Percentiles rank a stretch among this genome's conserved stretches.
Evolutionary conservation across 2,797 vertebrate genomes (phyloP).

Genomic region (Limnodromus scolopaceus): DNA sequence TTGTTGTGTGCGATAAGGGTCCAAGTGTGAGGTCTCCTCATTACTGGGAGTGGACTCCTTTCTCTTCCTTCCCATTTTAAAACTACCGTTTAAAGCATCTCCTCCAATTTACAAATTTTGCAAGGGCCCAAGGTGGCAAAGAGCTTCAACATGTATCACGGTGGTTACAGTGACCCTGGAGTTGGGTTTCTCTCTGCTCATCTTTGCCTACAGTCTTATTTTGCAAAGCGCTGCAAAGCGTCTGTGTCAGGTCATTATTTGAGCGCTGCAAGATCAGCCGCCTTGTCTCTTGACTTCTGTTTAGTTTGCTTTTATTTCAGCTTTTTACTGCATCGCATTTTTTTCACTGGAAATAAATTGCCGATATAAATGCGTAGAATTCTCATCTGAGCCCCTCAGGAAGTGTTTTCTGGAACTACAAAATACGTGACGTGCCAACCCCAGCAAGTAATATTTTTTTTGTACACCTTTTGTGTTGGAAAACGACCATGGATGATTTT

Average conservation of each 20-base stretch:
- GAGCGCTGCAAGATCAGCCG: constrained; percentile 2
- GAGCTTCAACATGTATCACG: neutral
- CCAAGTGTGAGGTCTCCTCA: neutral
- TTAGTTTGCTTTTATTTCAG: constrained; percentile 45
- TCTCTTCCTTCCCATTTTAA: neutral
- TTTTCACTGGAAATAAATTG: constrained; percentile 43
- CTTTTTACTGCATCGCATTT: neutral
- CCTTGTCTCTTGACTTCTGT: constrained; percentile 18
- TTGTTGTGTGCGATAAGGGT: neutral
- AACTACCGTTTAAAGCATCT: neutral
- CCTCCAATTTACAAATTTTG: neutral
- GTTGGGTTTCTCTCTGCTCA: neutral
- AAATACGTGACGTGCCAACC: neutral
- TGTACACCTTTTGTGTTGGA: neutral
- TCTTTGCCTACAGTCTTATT: constrained; percentile 5
- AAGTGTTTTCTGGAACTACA: constrained; percentile 23
- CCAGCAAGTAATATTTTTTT: neutral
- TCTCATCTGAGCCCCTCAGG: constrained; percentile 15
- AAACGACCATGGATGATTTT: neutral
- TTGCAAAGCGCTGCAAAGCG: neutral
- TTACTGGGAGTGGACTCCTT: neutral
- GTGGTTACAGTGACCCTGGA: neutral
- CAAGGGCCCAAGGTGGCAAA: neutral
- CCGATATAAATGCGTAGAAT: neutral
- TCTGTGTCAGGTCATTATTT: constrained; percentile 31